These are phyloP conservation scores for Acanthis flammea DNA, from an alignment of 2,797 vertebrate species.

Conservation along the genomic window DNA sequence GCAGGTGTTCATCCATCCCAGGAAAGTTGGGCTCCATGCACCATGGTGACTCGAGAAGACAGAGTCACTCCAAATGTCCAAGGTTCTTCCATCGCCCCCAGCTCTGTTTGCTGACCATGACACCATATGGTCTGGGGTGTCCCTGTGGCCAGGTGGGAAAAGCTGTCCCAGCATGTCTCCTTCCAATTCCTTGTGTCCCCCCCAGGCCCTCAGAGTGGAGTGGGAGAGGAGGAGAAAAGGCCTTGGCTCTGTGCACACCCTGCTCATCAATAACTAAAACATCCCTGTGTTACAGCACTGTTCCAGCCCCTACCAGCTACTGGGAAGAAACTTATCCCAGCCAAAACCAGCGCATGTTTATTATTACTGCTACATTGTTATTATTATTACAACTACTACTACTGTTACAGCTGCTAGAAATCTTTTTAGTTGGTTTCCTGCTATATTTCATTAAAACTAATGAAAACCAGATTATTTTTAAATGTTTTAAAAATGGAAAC, in stretches of 20 bases:
- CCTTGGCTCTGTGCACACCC: neutral
- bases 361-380: neutral
- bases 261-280: neutral
- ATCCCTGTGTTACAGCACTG: neutral
- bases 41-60: neutral
- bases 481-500: neutral
- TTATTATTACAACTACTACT: neutral
- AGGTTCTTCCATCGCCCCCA: neutral
- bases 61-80: neutral
- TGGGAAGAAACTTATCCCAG: neutral
- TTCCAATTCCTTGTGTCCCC: neutral
- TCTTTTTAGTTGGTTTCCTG: neutral
- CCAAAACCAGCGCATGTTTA: neutral
- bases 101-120: neutral
- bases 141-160: neutral
- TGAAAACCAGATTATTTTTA: neutral
- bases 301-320: neutral
- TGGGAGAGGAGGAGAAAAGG: neutral
- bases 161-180: neutral
- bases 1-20: neutral
- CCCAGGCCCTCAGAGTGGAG: neutral
- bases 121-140: neutral
- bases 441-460: neutral
- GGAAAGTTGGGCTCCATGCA: fast-evolving
- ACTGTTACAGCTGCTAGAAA: neutral